Evolutionary conservation across 2,113 vertebrate genomes (phyloP).

Genomic region (Xerus inauris): DNA sequence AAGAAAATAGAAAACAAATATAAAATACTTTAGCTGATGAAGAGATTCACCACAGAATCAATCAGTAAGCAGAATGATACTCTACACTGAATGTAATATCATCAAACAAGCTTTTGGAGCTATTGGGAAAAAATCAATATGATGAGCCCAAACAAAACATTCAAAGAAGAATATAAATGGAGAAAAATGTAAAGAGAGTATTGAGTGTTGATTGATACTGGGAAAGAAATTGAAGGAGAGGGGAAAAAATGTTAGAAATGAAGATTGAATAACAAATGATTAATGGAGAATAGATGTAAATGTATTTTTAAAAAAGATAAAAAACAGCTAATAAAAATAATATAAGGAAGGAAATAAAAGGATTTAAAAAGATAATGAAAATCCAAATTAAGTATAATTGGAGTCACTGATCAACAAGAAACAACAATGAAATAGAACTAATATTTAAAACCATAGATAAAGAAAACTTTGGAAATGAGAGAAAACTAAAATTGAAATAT

Average conservation of each 20-base stretch:
- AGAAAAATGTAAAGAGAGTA: background rate
- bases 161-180: background rate
- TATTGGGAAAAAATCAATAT: background rate
- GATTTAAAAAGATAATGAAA: slow-evolving; percentile 32
- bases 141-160: background rate
- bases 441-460: background rate
- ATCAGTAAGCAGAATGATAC: background rate
- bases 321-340: background rate
- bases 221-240: background rate
- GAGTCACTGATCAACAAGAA: background rate
- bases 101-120: background rate
- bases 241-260: background rate
- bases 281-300: background rate
- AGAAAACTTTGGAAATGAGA: slow-evolving; percentile 18
- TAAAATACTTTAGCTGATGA: background rate
- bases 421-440: background rate
- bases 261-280: background rate
- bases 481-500: background rate
- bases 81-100: background rate
- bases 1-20: background rate
- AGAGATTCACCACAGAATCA: background rate
- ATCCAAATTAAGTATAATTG: slow-evolving; percentile 51
- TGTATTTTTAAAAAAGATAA: background rate
- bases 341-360: background rate
- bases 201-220: background rate